Percentiles rank a stretch among this genome's conserved stretches.
phyloP scores from a whole-genome alignment of 2,888 invertebrate genomes.

The Pteria penguin region DNA sequence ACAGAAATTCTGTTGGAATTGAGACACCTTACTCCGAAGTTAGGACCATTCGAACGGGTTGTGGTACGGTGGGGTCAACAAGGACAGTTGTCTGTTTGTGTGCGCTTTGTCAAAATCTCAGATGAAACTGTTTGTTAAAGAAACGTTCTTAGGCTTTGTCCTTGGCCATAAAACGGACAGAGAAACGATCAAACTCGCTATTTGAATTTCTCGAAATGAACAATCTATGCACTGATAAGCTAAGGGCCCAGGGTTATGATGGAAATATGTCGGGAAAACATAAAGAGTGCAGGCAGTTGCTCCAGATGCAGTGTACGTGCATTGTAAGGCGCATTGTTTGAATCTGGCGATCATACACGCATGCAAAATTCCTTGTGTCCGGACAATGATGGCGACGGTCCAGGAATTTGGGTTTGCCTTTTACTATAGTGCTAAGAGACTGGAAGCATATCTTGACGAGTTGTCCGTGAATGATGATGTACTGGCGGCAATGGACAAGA shows the following conservation, averaged over 20 bases:
- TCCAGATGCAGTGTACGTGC: no score
- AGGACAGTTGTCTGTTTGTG: slow-evolving; percentile 16
- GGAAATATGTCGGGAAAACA: slow-evolving; percentile 30
- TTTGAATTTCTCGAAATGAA: not conserved
- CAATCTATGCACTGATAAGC: no score
- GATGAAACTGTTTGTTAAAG: no score
- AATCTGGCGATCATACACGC: slow-evolving; percentile 41
- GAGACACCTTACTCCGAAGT: no score
- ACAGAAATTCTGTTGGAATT: no score
- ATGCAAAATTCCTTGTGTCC: no score
- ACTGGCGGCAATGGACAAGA: slow-evolving; percentile 8
- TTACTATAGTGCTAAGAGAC: slow-evolving; percentile 37
- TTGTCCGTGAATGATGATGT: not conserved
- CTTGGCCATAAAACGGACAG: not conserved
- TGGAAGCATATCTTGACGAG: slow-evolving; percentile 30
- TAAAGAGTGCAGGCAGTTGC: not conserved
- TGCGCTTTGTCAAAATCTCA: not conserved
- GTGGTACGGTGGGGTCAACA: no score
- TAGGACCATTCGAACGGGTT: no score
- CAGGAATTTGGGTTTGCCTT: slow-evolving; percentile 39
- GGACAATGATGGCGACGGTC: slow-evolving; percentile 37
- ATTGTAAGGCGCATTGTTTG: slow-evolving; percentile 20
- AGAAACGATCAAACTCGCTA: not conserved
- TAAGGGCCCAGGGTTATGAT: slow-evolving; percentile 37
- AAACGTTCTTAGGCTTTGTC: slow-evolving; percentile 2